Percentiles rank a stretch among this genome's conserved stretches.
These are phyloP conservation scores for Hylaeus anthracinus DNA, from an alignment of 1,140 invertebrate genomes.

Conservation along the genomic window DNA sequence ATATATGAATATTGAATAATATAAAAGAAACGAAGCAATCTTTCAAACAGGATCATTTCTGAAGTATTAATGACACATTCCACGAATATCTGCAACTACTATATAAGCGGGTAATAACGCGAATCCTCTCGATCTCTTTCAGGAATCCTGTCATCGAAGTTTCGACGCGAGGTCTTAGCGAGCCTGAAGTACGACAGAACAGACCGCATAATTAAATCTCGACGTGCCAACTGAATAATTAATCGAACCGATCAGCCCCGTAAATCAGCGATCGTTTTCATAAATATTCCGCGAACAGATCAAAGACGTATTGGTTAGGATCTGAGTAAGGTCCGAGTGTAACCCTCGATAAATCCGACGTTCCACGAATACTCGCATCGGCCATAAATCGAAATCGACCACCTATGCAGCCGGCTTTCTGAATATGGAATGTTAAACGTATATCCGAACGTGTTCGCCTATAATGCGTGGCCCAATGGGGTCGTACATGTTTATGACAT, in stretches of 20 bases:
- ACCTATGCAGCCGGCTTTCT: conserved; percentile 59
- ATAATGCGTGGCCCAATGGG: conserved; percentile 18
- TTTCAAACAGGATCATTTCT: too few relatives aligned
- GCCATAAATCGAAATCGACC: conserved; percentile 70
- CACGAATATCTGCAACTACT: too few relatives aligned
- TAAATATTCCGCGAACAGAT: conserved; percentile 49
- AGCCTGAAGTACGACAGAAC: background rate
- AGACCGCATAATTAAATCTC: conserved; percentile 40
- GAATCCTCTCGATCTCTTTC: too few relatives aligned
- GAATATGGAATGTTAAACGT: conserved; percentile 60
- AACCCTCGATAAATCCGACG: conserved; percentile 64
- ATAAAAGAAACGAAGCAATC: too few relatives aligned
- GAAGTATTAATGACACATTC: too few relatives aligned
- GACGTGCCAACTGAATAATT: conserved; percentile 17
- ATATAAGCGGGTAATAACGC: too few relatives aligned
- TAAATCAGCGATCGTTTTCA: conserved; percentile 27
- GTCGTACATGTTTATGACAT: conserved; percentile 48
- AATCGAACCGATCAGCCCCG: background rate
- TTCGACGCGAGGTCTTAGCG: background rate
- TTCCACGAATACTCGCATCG: conserved; percentile 57
- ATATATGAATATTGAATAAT: too few relatives aligned
- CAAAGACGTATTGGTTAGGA: conserved; percentile 33
- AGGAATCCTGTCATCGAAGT: too few relatives aligned
- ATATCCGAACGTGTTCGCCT: conserved; percentile 48
- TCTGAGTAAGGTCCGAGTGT: conserved; percentile 29